These are phyloP conservation scores for Fissipunctia ypsillon DNA, from an alignment of 2,888 invertebrate genomes.

Conservation along the genomic window DNA sequence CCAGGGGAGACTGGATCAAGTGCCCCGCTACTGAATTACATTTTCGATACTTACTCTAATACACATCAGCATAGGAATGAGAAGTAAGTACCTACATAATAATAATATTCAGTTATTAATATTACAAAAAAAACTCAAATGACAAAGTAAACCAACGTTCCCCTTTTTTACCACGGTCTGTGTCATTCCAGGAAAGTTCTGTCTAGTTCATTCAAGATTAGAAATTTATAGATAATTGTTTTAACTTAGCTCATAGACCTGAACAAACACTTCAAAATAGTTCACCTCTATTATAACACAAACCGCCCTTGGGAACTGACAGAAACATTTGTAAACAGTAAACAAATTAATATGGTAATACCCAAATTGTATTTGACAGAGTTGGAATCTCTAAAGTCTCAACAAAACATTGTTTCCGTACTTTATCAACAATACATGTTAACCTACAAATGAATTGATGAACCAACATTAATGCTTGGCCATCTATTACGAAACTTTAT, in stretches of 20 bases:
- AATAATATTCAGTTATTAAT: background rate
- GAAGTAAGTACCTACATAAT: constrained; percentile 75
- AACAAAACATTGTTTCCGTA: constrained; percentile 38
- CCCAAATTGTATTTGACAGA: constrained; percentile 24
- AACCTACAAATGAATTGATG: constrained; percentile 55
- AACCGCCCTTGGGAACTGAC: background rate
- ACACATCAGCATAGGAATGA: constrained; percentile 86
- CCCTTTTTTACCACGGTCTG: background rate
- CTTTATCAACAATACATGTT: constrained; percentile 32
- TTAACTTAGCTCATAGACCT: background rate
- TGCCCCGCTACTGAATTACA: constrained; percentile 86
- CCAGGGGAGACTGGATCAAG: constrained; percentile 86
- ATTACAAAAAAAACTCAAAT: too few species aligned
- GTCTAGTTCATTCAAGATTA: background rate
- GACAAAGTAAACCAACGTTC: background rate
- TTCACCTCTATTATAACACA: constrained; percentile 6
- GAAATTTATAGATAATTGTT: background rate
- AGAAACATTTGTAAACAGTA: constrained; percentile 31
- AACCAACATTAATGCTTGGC: constrained; percentile 44
- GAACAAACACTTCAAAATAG: constrained; percentile 19
- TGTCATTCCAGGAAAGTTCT: background rate
- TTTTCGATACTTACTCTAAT: constrained; percentile 87
- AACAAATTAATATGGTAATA: constrained; percentile 39
- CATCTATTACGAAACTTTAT: constrained; percentile 40
- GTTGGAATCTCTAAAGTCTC: constrained; percentile 10